Base-by-base conservation (phyloP, 2,888 invertebrate species). In the Leptopterna dolabrata region DNA sequence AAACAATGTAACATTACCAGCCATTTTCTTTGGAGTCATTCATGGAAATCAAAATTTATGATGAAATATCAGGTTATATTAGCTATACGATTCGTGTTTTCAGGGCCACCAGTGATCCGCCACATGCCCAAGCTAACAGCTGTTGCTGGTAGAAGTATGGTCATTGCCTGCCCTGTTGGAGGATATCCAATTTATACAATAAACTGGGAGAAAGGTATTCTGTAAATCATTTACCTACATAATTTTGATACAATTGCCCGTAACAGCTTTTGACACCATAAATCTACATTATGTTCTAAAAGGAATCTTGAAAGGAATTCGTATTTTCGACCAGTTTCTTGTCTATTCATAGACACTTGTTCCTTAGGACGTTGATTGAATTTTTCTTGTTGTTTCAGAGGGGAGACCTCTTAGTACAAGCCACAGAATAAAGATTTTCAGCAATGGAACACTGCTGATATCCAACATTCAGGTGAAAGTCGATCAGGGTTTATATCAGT, bases 401-500 rank as follows among this genome's bases (percentile, higher is more conserved):
- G 92, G 92, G 1, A 91, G 90, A 36, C 89, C 90, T 51, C 91
- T 93, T 36, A 93, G 93, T 11, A 91, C 92, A 81, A 93, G 93
- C 90, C 92, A 93, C 88, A 91, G 93, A 51, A 93, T 93, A 89
- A 91, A 91, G 43, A 91, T 92, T 86, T 91, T 92, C 83, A 90
- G 91, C 3, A 92, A 93, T 89, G 93, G 93, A 4, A 92, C 92
- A 9, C 91, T 93, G 29, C 91, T 91, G 51, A 92, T 93, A 36
- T 91, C 91, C 30, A 92, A 92, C 87, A 92, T 93, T 41, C 92
- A 92, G 88, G 91, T 92, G 70, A 90, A 90, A 45, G 91, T 91
- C 51, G 93, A 93, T 89, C 92, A 92, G 86, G 93, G 93, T 4
- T 90, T 91, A 78, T 93, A 93, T 90, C 92, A 92, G 29, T 93